Conservation (phyloP, 64 coral and sea anemone species). For the Dendronephthya gigantea region DNA sequence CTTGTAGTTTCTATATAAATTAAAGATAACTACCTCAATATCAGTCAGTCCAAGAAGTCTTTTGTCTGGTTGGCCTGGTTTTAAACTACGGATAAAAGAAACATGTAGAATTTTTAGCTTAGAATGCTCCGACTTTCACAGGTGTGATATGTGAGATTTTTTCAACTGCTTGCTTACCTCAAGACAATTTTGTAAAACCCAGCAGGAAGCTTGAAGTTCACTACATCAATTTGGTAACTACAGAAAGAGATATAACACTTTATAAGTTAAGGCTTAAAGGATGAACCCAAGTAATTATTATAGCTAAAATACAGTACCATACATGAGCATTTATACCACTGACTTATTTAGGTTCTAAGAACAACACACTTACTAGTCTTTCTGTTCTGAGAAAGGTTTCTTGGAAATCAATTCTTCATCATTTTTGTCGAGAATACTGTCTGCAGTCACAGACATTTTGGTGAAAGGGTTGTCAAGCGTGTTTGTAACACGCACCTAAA, state of each 20-base stretch:
- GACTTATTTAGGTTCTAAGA: too few relatives aligned
- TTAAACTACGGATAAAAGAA: slow-evolving; percentile 41
- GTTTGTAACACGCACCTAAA: slow-evolving; percentile 84
- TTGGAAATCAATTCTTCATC: slow-evolving; percentile 53
- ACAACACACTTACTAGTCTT: slow-evolving; percentile 2
- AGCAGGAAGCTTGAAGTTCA: slow-evolving; percentile 56
- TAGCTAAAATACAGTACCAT: too few relatives aligned
- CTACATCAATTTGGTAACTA: slow-evolving; percentile 80
- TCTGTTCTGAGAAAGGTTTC: slow-evolving; percentile 61
- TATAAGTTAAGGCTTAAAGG: too few relatives aligned
- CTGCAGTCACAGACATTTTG: slow-evolving; percentile 87
- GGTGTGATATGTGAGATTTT: too few relatives aligned
- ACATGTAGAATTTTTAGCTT: neutral
- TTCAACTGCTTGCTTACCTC: slow-evolving; percentile 14
- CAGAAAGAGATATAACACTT: slow-evolving; percentile 9
- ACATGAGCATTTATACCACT: too few relatives aligned
- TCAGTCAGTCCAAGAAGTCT: slow-evolving; percentile 57
- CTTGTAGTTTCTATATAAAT: too few relatives aligned
- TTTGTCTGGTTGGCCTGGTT: slow-evolving; percentile 69
- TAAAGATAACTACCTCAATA: slow-evolving; percentile 40
- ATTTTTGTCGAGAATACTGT: slow-evolving; percentile 36
- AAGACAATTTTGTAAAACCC: slow-evolving; percentile 73
- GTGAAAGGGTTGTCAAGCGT: slow-evolving; percentile 74
- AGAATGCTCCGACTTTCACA: neutral
- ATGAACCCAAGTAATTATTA: too few relatives aligned